Percentiles rank a stretch among this genome's conserved stretches.
phyloP scores from a whole-genome alignment of 1,140 invertebrate species.

The Drosophila setifemur region DNA sequence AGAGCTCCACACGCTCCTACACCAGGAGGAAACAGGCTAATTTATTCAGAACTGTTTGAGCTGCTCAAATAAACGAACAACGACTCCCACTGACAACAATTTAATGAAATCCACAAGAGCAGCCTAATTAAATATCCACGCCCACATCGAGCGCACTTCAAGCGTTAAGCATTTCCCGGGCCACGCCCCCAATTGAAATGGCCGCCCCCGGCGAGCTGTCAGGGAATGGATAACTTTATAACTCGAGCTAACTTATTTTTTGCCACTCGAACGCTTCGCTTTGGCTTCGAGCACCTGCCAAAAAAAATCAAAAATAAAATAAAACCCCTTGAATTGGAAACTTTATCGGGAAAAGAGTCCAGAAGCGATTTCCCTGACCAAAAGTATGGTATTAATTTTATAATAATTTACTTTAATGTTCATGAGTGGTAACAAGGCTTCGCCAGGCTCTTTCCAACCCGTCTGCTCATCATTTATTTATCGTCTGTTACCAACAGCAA shows the following conservation, averaged over 20 bases:
- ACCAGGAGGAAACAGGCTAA: neutral
- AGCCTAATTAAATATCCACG: slow-evolving; percentile 45
- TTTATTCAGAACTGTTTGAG: slow-evolving; percentile 38
- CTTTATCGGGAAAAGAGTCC: neutral
- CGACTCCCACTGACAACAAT: slow-evolving; percentile 31
- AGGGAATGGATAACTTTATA: slow-evolving; percentile 31
- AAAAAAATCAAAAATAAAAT: neutral
- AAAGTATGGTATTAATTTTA: neutral
- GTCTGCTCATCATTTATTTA: neutral
- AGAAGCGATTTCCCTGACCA: neutral
- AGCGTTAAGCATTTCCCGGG: slow-evolving; percentile 5
- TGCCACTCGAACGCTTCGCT: slow-evolving; percentile 41
- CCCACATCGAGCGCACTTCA: slow-evolving; percentile 12
- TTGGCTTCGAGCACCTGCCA: slow-evolving; percentile 27
- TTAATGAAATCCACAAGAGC: slow-evolving; percentile 30
- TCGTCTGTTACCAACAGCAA: neutral
- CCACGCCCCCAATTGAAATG: slow-evolving; percentile 7
- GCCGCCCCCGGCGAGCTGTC: neutral
- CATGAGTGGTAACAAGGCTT: no score
- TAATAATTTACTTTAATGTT: neutral
- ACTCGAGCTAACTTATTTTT: slow-evolving; percentile 42
- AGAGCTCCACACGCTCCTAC: slow-evolving; percentile 1
- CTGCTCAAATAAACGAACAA: slow-evolving; percentile 27
- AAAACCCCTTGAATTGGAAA: slow-evolving; percentile 1
- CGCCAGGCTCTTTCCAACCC: no score